Base-by-base conservation (phyloP, 2,797 vertebrate genomes). In the Spheniscus humboldti region DNA sequence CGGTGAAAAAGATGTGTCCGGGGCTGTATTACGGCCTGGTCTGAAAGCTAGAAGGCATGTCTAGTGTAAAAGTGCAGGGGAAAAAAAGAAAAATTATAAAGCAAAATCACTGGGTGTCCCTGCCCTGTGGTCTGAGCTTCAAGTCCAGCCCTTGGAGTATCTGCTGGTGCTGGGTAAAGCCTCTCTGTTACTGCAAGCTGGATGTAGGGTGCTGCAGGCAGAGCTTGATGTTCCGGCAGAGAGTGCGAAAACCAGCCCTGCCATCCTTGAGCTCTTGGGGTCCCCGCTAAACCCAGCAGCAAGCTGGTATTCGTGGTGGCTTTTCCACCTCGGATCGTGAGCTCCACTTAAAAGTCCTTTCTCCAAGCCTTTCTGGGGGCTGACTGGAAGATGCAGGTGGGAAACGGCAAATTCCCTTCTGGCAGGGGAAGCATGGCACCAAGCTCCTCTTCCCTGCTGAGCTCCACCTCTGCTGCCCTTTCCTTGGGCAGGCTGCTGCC, bases 361-460 rank as follows among this genome's bases (percentile, higher is more conserved):
- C 13, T 52, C 41, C 35, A 39, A 67, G 16, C 35, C 33, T 25
- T 84, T 48, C 28, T 45, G 37, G 31, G n/a, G 24, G 18, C 33
- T 55, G 57, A 5, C 13, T 63, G 84, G 37, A 50, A 63, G 39
- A 30, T 3, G 5, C 6, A 43, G 39, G n/a, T 27, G 13, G 31
- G 39, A 75, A 87, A 72, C 0, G 2, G 7, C 0, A 3, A 81
- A 13, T 18, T 89, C 4, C 13, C 12, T 8, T 78, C 35, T 0
- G 9, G 1, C 10, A 48, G 41, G 15, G 18, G 45, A 56, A 45
- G 5, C 0, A 7, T 31, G 50, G 31, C 35, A 76, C 10, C 4
- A 35, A 48, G 28, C 22, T 90, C 27, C 28, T 33, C 15, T 8
- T 71, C 22, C 33, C 18, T 24, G 35, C 22, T 72, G n/a, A 82